Base-by-base conservation (phyloP, 2,797 vertebrate genomes). In the Graptemys geographica region DNA sequence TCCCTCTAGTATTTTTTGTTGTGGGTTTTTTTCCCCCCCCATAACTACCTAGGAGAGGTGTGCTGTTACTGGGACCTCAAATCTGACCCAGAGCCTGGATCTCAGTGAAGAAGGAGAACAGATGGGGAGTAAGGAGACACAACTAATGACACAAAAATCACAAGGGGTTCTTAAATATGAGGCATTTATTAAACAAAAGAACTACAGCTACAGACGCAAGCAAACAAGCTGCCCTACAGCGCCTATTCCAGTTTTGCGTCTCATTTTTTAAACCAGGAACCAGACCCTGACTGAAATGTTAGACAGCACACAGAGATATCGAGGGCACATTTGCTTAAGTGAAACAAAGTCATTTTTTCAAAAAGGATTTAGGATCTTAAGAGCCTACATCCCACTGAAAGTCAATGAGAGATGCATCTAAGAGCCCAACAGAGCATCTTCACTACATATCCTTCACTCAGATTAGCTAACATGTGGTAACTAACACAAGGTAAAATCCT, bases 371-470 rank as follows among this genome's bases (percentile, higher is more conserved):
- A 78, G 27, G 44, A 27, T 31, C 44, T 31, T 49, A 49, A 78
- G 74, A 28, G 27, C 7, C 25, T 16, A 27, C 12, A 28, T 49
- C 44, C 47, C 41, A 78, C 44, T 47, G 47, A 28, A 78, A 78
- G 37, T 78, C 44, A 78, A 31, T 31, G 15, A 18, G 12, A 76
- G 13, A 76, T 4, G 7, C 15, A 69, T 3, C 37, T 81, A 59
- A 1, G 5, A 44, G 16, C 76, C 23, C 86, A 80, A 69, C 52
- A 37, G 7, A 52, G 72, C 57, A 8, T 16, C 12, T 4, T 52
- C 44, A 19, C 6, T 0, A 0, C 1, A 31, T 15, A 44, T 11
- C 21, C 37, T 86, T 23, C 44, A 56, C n/a, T 74, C 0, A 0
- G 1, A 0, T 37, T 7, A 56, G 4, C n/a, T 25, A 18, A 33